Conservation (phyloP, 2,113 vertebrate genomes). For the Apaloderma vittatum region DNA sequence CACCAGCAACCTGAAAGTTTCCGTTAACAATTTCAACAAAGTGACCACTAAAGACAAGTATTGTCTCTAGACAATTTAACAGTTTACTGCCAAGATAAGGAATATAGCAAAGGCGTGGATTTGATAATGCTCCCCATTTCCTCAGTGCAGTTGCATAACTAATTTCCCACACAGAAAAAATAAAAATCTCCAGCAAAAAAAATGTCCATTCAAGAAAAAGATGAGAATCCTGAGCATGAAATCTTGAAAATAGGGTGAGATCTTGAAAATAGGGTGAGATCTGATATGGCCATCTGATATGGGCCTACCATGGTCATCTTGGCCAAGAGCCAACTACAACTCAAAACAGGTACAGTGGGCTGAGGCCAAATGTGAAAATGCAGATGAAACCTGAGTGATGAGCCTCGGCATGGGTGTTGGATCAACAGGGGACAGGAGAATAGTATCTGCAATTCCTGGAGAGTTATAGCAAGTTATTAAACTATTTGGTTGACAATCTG, state of each 20-base stretch:
- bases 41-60: not conserved
- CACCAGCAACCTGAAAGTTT: not conserved
- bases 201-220: not conserved
- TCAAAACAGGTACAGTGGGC: not conserved
- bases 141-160: not conserved
- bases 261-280: not conserved
- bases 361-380: not conserved
- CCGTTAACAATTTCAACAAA: not conserved
- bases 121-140: not conserved
- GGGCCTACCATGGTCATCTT: not conserved
- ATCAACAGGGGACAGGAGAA: not conserved
- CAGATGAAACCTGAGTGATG: not conserved
- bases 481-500: not conserved
- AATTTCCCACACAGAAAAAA: not conserved
- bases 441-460: not conserved
- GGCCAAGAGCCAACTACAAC: not conserved
- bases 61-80: not conserved
- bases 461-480: not conserved
- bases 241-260: not conserved
- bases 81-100: not conserved
- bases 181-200: not conserved
- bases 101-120: not conserved
- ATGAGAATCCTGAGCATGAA: not conserved
- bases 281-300: not conserved
- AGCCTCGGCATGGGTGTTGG: not conserved